Base-by-base conservation (phyloP, 1,140 invertebrate species). In the Cryptotermes secundus region DNA sequence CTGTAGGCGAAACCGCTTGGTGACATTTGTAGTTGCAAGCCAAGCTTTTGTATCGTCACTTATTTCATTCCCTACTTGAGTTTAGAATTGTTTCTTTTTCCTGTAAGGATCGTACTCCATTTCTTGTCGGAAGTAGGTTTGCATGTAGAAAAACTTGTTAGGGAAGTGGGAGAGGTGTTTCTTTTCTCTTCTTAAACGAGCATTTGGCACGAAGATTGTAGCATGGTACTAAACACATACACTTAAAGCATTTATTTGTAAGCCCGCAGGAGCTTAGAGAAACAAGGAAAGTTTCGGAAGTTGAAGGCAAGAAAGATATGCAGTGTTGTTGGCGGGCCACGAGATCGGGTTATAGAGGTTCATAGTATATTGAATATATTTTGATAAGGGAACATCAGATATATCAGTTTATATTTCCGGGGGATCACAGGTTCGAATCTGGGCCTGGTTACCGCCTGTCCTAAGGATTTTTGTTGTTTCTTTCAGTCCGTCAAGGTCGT, bases 181-280 rank as follows among this genome's bases (percentile, higher is more conserved):
- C 59, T 72, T 72, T 72, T 72, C 26, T 72, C 59, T 72, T 72
- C 59, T n/a, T 72, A 72, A 72, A 72, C 26, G 59, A 72, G 26
- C 31, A 72, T 31, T 72, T 72, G 31, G n/a, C 59, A 72, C 59
- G 59, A 72, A 72, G 26, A 72, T 72, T n/a, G 59, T 31, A 72
- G n/a, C 59, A 31, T 31, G 59, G 59, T 72, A n/a, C n/a, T 72
- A 6, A 4, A 72, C 26, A 72, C 59, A 26, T 72, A 9, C 59
- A 12, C 53, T 59, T 7, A 3, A 59, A 59, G 19, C 53, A 59
- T 3, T 59, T 7, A 0, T 31, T 72, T 72, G 59, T 72, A n/a
- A 72, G 59, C n/a, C 59, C 26, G 26, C 59, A 31, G 59, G 59
- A 72, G 9, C 31, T n/a, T 72, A n/a, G 31, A 72, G 26, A 72